These are phyloP conservation scores for Protaetia brevitarsis DNA, from an alignment of 1,140 invertebrate species.

Conservation along the genomic window DNA sequence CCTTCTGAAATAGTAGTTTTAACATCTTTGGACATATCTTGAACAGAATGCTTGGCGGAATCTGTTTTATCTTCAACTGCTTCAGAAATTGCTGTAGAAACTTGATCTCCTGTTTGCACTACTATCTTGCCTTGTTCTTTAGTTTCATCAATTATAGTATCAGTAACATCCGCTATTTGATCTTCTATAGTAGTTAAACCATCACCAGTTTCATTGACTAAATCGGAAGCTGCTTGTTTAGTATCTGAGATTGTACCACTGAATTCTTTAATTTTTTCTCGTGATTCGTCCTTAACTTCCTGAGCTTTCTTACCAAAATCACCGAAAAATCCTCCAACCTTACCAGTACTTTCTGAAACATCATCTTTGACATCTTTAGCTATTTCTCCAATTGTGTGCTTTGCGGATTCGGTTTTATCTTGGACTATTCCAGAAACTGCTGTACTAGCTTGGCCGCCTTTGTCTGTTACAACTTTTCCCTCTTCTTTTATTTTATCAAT, in stretches of 20 bases:
- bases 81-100: background rate
- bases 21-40: background rate
- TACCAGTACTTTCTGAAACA: background rate
- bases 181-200: background rate
- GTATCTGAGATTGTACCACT: background rate
- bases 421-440: background rate
- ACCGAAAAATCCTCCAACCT: slow-evolving; percentile 2
- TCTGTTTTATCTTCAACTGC: background rate
- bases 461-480: background rate
- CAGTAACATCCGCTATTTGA: background rate
- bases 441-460: background rate
- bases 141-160: background rate
- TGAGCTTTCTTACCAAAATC: background rate
- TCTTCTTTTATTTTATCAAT: slow-evolving; percentile 3
- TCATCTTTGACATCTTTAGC: background rate
- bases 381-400: background rate
- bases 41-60: background rate
- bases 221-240: slow-evolving; percentile 25
- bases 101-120: background rate
- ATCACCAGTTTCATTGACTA: background rate
- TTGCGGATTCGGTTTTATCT: background rate
- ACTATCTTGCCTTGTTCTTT: background rate
- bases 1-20: background rate
- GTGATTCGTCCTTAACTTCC: background rate
- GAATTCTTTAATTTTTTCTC: background rate